These are phyloP conservation scores for Apeira syringaria DNA, from an alignment of 2,888 invertebrate genomes.

Conservation along the genomic window DNA sequence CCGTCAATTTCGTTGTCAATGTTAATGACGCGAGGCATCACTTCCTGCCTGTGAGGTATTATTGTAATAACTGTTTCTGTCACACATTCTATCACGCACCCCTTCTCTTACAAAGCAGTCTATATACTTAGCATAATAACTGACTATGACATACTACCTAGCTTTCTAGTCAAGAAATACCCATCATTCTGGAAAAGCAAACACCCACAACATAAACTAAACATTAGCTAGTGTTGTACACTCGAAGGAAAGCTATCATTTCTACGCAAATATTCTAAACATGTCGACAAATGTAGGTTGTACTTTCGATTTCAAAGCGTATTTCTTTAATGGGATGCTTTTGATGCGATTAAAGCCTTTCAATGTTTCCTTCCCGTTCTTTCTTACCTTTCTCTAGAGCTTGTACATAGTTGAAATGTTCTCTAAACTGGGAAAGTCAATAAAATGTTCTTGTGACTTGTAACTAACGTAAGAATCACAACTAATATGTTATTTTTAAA, in stretches of 20 bases:
- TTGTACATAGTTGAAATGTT: background rate
- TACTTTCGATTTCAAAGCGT: conserved; percentile 12
- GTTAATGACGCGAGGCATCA: background rate
- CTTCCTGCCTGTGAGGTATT: background rate
- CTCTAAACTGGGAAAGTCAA: background rate
- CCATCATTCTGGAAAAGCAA: conserved; percentile 24
- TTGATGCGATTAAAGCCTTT: background rate
- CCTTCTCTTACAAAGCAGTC: background rate
- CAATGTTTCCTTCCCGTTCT: background rate
- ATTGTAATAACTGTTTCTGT: background rate
- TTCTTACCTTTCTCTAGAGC: background rate
- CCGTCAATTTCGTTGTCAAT: no score
- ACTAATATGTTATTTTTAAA: no score
- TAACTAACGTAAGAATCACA: no score
- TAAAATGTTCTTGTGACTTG: no score
- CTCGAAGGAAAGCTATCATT: conserved; percentile 28
- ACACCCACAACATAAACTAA: conserved; percentile 13
- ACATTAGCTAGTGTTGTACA: background rate
- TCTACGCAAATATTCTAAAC: conserved; percentile 32
- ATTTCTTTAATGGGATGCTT: background rate
- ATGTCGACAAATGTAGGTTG: conserved; percentile 17
- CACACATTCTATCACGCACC: no score
- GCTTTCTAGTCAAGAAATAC: conserved; percentile 31
- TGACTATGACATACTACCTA: conserved; percentile 1
- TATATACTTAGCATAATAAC: conserved; percentile 1